Base-by-base conservation (phyloP, 2,113 vertebrate species). In the Chroicocephalus ridibundus region DNA sequence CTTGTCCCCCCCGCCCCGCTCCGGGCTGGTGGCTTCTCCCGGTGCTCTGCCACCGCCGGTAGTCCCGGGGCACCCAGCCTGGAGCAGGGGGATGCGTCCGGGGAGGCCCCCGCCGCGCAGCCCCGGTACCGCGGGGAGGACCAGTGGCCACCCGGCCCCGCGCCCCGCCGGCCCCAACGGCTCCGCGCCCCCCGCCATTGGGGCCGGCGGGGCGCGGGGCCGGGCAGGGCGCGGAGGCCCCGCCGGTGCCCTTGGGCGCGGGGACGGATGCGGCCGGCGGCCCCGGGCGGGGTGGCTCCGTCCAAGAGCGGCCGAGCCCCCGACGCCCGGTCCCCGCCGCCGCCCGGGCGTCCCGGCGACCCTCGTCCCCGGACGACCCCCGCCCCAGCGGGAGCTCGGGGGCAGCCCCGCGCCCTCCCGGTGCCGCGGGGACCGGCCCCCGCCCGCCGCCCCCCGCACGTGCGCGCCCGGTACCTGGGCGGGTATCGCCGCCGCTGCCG, bases 401-500 rank as follows among this genome's bases (percentile, higher is more conserved):
- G 47, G 49, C 51, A 38, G 42, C 54, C 34, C 54, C n/a, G 22
- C 42, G 27, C 66, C 32, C n/a, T 38, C 22, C 42, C 60, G 46
- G 54, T 52, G 57, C 64, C 81, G 75, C 54, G 61, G 36, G 19
- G 32, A 52, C 36, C 44, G 34, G 18, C 46, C 79, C 36, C 60
- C 60, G 16, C 65, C 72, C 81, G 49, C 74, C 72, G 77, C 68
- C 38, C 57, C 24, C 42, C 52, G 19, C 65, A 62, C 47, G 12
- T 64, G 62, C 32, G 62, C 82, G 27, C 85, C 44, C 52, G 79
- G 86, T 98, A 99, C 99, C 99, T 99, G 88, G 99, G 98, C 44
- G 99, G 99, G 97, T 99, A 99, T 29, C 97, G 96, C 96, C 99
- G 98, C 78, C 99, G 98, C 69, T 96, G 96, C n/a, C 97, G 97